Evolutionary conservation across 2,797 vertebrate species (phyloP).

Genomic region (Gambelia wislizenii): DNA sequence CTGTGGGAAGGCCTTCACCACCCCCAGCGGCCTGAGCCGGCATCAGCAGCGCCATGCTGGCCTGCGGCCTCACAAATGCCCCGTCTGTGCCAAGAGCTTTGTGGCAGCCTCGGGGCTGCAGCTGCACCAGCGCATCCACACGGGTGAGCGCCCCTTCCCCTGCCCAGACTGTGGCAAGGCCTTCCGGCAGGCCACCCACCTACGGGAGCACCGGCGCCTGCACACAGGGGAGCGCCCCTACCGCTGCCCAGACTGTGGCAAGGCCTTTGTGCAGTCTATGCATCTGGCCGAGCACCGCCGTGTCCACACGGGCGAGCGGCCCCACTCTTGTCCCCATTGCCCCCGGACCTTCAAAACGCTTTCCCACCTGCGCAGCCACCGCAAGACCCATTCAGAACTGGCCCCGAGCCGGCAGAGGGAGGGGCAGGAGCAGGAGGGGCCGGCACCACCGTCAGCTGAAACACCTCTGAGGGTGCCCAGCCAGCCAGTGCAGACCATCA

Average conservation of each 20-base stretch:
- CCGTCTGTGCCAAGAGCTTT: constrained; percentile 89
- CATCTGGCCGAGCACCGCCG: constrained; percentile 85
- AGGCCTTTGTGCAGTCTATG: constrained; percentile 85
- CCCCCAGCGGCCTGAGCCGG: constrained; percentile 86
- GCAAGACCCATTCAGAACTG: constrained; percentile 81
- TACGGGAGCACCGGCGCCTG: constrained; percentile 48
- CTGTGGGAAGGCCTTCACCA: constrained; percentile 85
- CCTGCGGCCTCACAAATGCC: constrained; percentile 88
- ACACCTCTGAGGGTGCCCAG: not conserved
- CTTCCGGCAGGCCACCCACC: constrained; percentile 68
- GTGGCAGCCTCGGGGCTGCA: constrained; percentile 89
- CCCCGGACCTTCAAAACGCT: constrained; percentile 90
- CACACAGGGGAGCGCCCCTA: constrained; percentile 66
- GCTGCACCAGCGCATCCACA: constrained; percentile 90
- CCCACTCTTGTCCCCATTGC: constrained; percentile 86
- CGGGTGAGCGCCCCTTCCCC: constrained; percentile 76
- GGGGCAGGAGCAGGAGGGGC: constrained; percentile 64
- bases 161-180: constrained; percentile 52
- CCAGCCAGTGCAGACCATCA: constrained; percentile 82
- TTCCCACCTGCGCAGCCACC: constrained; percentile 89
- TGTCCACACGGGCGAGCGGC: constrained; percentile 89
- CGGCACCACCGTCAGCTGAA: constrained; percentile 46
- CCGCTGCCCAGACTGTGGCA: constrained; percentile 84
- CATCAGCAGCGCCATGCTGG: constrained; percentile 89
- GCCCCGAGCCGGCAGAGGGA: constrained; percentile 77